These are phyloP conservation scores for Pseudochirops corinnae DNA, from an alignment of 2,797 vertebrate genomes.

Conservation along the genomic window DNA sequence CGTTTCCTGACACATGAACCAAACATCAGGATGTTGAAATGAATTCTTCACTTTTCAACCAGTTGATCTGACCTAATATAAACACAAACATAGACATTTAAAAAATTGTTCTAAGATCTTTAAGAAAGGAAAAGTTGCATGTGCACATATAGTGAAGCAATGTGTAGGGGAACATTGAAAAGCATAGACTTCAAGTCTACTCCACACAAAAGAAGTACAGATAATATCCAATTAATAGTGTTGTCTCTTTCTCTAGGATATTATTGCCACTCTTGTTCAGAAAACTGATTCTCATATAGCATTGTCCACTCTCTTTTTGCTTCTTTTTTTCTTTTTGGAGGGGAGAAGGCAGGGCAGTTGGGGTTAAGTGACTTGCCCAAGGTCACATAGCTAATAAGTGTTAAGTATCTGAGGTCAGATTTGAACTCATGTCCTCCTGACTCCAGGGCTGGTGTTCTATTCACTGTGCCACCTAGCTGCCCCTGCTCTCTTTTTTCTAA, in stretches of 20 bases:
- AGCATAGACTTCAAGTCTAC: neutral
- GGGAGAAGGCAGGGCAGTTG: too few species aligned
- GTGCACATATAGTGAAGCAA: neutral
- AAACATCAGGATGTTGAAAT: neutral
- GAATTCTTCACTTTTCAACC: neutral
- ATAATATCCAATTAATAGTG: neutral
- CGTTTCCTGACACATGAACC: neutral
- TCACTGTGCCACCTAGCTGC: too few species aligned
- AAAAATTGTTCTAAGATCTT: neutral
- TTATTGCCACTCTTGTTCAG: neutral
- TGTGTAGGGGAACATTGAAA: neutral
- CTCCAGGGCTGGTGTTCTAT: too few species aligned
- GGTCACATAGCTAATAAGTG: too few species aligned
- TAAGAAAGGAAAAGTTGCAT: neutral
- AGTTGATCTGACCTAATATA: neutral
- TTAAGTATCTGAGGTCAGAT: too few species aligned
- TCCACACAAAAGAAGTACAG: neutral
- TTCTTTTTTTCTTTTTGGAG: too few species aligned
- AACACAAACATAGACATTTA: neutral
- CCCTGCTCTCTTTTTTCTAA: too few species aligned
- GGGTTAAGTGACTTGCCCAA: too few species aligned
- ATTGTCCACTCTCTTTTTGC: conserved; percentile 46
- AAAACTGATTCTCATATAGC: conserved; percentile 31
- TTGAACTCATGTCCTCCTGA: too few species aligned
- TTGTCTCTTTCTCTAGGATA: neutral